Base-by-base conservation (phyloP, 2,888 invertebrate genomes). In the Protophormia terraenovae region DNA sequence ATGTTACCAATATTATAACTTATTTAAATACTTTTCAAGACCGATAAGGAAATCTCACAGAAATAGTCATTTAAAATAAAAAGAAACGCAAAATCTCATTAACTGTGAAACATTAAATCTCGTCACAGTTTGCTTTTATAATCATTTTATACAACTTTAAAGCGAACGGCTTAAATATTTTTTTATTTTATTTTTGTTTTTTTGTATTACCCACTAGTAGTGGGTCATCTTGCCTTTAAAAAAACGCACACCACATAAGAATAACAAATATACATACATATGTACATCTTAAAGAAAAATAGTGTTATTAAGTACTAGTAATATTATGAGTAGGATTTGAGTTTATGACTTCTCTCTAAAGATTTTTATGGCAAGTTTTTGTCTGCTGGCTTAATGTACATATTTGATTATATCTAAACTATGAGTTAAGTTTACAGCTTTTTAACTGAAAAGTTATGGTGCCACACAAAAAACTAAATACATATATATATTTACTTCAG, bases 51-150 rank as follows among this genome's bases (percentile, higher is more conserved):
- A 19, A 41, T 32, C 7, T 10, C 5, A 27, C 0, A 3, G 19
- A 69, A 72, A 47, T 45, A 35, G 3, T 45, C 8, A 47, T 58
- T 69, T 47, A 24, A 16, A 76, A 82, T 58, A 58, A 66, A 41
- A 64, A 76, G 67, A 67, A 73, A 53, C 53, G 55, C 75, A 82
- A 85, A 85, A 85, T 85, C 85, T 85, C 82, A 85, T 85, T 85
- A 85, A 85, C 85, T 85, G 85, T 85, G 85, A 85, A 85, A 85
- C 85, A 85, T 85, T 85, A 85, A 85, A 85, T 85, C 85, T 85
- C 85, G 85, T 85, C 85, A 85, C 85, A 85, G 85, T 85, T 79
- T 58, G 82, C 75, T 76, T 84, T 85, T 79, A 85, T 71, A 82
- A 82, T 85, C 82, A 58, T 71, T 78, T 79, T 82, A 82, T 78